These are phyloP conservation scores for Chrosomus eos DNA, from an alignment of 2,797 vertebrate species.

Conservation along the genomic window DNA sequence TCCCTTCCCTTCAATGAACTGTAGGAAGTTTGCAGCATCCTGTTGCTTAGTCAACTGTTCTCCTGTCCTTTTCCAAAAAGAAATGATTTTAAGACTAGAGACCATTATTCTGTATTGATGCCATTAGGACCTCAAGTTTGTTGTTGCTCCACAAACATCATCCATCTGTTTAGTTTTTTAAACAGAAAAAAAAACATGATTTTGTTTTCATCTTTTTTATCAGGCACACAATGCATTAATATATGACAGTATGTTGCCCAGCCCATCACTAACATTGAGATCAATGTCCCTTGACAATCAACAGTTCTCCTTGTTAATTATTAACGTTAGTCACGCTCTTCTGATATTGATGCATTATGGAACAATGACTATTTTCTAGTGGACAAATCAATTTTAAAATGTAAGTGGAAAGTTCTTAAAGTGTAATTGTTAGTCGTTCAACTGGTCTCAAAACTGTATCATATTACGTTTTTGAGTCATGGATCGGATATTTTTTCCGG, in stretches of 20 bases:
- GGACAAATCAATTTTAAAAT: too few relatives aligned
- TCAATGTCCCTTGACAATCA: conserved; percentile 30
- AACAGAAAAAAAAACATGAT: neutral
- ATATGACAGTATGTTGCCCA: neutral
- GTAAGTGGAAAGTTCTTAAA: neutral
- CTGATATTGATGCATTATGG: neutral
- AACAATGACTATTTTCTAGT: too few relatives aligned
- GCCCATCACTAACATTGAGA: conserved; percentile 3
- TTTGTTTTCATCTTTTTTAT: neutral
- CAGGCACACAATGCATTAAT: neutral
- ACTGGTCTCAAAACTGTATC: neutral
- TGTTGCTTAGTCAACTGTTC: conserved; percentile 36
- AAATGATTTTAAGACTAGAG: neutral
- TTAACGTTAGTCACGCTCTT: conserved; percentile 14
- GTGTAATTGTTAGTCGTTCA: neutral
- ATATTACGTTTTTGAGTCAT: neutral
- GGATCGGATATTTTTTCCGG: too few relatives aligned
- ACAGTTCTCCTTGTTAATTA: conserved; percentile 33
- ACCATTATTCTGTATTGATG: neutral
- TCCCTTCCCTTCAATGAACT: conserved; percentile 56
- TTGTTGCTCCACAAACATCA: neutral
- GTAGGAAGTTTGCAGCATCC: conserved; percentile 48
- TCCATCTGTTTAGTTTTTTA: neutral
- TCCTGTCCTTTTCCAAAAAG: neutral
- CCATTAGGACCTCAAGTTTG: neutral